Conservation (phyloP, 2,797 vertebrate genomes). For the Thamnophis elegans region DNA sequence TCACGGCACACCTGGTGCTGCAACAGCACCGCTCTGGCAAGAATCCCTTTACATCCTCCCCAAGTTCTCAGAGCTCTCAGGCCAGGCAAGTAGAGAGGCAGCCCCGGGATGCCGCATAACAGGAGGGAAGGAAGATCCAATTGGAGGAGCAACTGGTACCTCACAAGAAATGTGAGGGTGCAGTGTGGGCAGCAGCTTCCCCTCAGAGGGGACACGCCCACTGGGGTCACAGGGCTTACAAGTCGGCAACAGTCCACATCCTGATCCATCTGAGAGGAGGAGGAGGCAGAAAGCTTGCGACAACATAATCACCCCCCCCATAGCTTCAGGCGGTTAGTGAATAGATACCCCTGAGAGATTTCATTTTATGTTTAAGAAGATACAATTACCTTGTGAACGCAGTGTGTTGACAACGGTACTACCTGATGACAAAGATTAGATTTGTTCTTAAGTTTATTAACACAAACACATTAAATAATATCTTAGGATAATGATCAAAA, state of each 20-base stretch:
- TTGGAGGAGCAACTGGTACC: slow-evolving; percentile 40
- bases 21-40: not conserved
- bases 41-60: not conserved
- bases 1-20: not conserved
- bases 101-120: slow-evolving; percentile 24
- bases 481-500: slow-evolving; percentile 65
- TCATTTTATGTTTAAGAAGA: slow-evolving; percentile 72
- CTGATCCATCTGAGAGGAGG: slow-evolving; percentile 49
- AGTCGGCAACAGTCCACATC: slow-evolving; percentile 43
- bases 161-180: slow-evolving; percentile 40
- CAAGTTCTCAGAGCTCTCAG: not conserved
- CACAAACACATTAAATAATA: slow-evolving; percentile 66
- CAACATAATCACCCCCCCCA: slow-evolving; percentile 40
- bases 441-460: slow-evolving; percentile 74
- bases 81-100: slow-evolving; percentile 37
- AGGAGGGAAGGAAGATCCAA: not conserved
- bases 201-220: slow-evolving; percentile 34
- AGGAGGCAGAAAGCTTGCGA: slow-evolving; percentile 45
- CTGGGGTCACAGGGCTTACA: slow-evolving; percentile 37
- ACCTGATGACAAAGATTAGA: slow-evolving; percentile 77
- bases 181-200: slow-evolving; percentile 30
- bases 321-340: slow-evolving; percentile 61
- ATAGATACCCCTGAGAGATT: slow-evolving; percentile 61
- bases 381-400: slow-evolving; percentile 72
- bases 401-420: slow-evolving; percentile 75